Evolutionary conservation across 2,113 vertebrate species (phyloP).

Genomic region (Dissostichus mawsoni): DNA sequence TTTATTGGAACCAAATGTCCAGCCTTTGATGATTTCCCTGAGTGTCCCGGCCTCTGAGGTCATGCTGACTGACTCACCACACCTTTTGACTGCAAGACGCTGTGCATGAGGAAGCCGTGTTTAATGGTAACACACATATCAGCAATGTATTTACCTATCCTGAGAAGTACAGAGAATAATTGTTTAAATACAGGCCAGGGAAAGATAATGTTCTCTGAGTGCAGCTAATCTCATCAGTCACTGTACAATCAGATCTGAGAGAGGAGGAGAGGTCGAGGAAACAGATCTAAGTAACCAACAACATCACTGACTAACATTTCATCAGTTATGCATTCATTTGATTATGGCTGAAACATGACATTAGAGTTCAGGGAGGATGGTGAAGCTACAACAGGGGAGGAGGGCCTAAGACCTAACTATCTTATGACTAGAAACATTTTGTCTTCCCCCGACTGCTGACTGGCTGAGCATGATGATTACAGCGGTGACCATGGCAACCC

Average conservation of each 20-base stretch:
- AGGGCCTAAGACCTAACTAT: constrained; percentile 24
- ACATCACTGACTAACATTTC: background rate
- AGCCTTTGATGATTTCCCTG: background rate
- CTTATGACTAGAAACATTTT: background rate
- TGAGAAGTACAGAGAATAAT: background rate
- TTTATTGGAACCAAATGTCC: constrained; percentile 19
- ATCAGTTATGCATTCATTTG: constrained; percentile 4
- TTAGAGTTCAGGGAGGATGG: background rate
- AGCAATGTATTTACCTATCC: background rate
- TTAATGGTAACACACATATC: background rate
- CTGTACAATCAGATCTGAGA: background rate
- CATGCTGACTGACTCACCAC: too few relatives aligned
- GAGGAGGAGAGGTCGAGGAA: background rate
- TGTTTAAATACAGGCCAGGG: background rate
- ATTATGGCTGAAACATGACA: background rate
- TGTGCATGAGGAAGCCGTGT: constrained; percentile 34
- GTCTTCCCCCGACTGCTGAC: constrained; percentile 3
- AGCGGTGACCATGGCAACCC: constrained; percentile 70
- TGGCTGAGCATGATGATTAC: constrained; percentile 23
- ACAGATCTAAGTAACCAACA: background rate
- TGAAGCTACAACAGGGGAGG: background rate
- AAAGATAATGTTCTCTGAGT: background rate
- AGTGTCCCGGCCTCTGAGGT: background rate
- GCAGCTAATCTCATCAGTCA: background rate
- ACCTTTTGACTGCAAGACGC: constrained; percentile 17